A percentile compares a stretch with the other conserved stretches of the same genome.
phyloP scores from a whole-genome alignment of 1,140 invertebrate species.

The Acromyrmex echinatior region DNA sequence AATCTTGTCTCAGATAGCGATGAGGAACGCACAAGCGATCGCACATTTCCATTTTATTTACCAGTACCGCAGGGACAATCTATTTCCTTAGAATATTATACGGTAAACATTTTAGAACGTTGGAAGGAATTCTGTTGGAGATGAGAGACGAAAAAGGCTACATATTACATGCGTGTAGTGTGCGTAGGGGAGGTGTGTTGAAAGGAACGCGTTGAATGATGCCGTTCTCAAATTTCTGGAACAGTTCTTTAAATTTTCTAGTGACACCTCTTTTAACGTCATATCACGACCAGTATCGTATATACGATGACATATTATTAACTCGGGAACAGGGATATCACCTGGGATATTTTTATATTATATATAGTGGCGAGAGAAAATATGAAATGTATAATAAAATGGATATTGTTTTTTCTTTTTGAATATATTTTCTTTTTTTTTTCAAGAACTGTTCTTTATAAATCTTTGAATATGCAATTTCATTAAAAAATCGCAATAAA shows the following conservation, averaged over 20 bases:
- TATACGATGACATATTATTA: background rate
- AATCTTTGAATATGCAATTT: no score
- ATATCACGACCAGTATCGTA: background rate
- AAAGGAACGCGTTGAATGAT: slow-evolving; percentile 4
- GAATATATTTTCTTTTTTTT: no score
- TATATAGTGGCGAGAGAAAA: no score
- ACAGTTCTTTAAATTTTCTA: background rate
- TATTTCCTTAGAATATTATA: slow-evolving; percentile 28
- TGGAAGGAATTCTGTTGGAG: slow-evolving; percentile 13
- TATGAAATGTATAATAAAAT: no score
- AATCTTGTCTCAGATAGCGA: slow-evolving; percentile 45
- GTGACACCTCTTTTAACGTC: background rate
- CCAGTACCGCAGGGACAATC: slow-evolving; percentile 1
- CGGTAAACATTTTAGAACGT: slow-evolving; percentile 58
- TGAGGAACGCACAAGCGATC: slow-evolving; percentile 24
- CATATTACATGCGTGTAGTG: background rate
- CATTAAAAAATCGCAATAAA: no score
- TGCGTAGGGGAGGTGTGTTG: background rate
- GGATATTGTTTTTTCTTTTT: no score
- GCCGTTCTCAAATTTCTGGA: background rate
- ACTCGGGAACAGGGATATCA: no score
- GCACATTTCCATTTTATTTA: slow-evolving; percentile 66
- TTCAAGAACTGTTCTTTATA: no score
- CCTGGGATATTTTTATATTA: no score
- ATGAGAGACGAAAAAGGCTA: background rate